A percentile compares a stretch with the other conserved stretches of the same genome.
phyloP scores from a whole-genome alignment of 1,140 invertebrate species.

The Nasonia giraulti region DNA sequence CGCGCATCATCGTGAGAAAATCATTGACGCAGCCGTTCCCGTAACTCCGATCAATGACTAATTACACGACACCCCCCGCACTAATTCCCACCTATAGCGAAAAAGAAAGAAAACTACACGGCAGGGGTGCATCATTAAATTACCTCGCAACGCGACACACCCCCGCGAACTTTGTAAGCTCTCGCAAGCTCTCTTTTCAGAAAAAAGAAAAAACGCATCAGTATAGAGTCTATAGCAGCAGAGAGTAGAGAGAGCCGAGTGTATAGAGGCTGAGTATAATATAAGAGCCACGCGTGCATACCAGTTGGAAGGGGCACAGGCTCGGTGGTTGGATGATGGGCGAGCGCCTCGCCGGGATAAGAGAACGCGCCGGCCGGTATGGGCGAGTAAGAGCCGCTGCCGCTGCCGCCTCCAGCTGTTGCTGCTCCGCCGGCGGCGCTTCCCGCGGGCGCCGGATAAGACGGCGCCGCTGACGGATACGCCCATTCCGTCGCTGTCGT shows the following conservation, averaged over 20 bases:
- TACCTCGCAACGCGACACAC: too few species aligned
- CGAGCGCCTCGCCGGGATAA: constrained; percentile 70
- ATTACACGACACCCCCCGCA: too few species aligned
- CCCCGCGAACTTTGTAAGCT: not conserved
- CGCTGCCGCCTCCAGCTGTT: constrained; percentile 64
- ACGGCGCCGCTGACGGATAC: constrained; percentile 69
- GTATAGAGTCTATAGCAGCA: too few species aligned
- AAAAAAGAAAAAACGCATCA: too few species aligned
- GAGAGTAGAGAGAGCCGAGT: not conserved
- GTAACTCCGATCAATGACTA: too few species aligned
- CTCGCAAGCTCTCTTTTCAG: not conserved
- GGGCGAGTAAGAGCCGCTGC: constrained; percentile 70
- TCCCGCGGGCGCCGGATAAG: constrained; percentile 68
- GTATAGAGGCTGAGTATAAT: not conserved
- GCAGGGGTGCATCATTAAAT: too few species aligned
- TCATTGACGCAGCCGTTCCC: too few species aligned
- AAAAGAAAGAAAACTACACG: too few species aligned
- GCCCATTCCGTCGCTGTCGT: constrained; percentile 65
- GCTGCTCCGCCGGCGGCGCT: constrained; percentile 59
- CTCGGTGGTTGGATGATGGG: constrained; percentile 71
- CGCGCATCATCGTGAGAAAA: too few species aligned
- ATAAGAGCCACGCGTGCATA: constrained; percentile 49
- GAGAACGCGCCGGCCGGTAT: constrained; percentile 71
- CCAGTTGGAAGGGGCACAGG: constrained; percentile 70
- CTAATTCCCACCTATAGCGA: too few species aligned